A percentile compares a stretch with the other conserved stretches of the same genome.
These are phyloP conservation scores for Leptopterna dolabrata DNA, from an alignment of 2,888 invertebrate genomes.

Conservation along the genomic window DNA sequence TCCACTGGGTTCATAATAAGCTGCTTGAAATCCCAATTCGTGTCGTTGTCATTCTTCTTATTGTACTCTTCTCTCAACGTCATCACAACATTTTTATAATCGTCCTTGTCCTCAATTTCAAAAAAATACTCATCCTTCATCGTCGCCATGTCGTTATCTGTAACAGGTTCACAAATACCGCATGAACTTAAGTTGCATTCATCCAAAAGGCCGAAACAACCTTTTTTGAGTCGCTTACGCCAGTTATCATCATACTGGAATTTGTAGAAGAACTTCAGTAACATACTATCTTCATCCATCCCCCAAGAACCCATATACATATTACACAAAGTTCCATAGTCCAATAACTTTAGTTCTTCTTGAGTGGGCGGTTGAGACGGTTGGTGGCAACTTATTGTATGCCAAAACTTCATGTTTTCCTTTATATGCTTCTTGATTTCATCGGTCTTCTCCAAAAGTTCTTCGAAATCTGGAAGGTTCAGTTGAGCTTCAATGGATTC, in stretches of 20 bases:
- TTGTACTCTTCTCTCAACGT: slow-evolving; percentile 35
- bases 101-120: slow-evolving; percentile 41
- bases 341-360: slow-evolving; percentile 34
- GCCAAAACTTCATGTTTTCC: slow-evolving; percentile 21
- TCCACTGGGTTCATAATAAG: slow-evolving; percentile 38
- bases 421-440: slow-evolving; percentile 5
- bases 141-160: slow-evolving; percentile 20
- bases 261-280: slow-evolving; percentile 48
- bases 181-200: neutral
- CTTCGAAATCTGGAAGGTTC: slow-evolving; percentile 14
- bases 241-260: slow-evolving; percentile 38
- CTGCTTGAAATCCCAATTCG: slow-evolving; percentile 24
- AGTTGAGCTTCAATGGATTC: neutral
- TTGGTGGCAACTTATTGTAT: neutral
- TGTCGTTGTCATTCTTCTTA: neutral
- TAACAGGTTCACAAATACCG: slow-evolving; percentile 17
- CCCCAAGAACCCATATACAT: slow-evolving; percentile 35
- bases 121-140: slow-evolving; percentile 31
- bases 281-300: slow-evolving; percentile 37
- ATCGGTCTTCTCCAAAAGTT: neutral
- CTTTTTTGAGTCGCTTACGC: slow-evolving; percentile 20
- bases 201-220: slow-evolving; percentile 30
- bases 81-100: slow-evolving; percentile 30
- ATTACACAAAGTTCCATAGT: slow-evolving; percentile 32
- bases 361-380: neutral